These are phyloP conservation scores for Saturnia pavonia DNA, from an alignment of 2,888 invertebrate species.

Conservation along the genomic window DNA sequence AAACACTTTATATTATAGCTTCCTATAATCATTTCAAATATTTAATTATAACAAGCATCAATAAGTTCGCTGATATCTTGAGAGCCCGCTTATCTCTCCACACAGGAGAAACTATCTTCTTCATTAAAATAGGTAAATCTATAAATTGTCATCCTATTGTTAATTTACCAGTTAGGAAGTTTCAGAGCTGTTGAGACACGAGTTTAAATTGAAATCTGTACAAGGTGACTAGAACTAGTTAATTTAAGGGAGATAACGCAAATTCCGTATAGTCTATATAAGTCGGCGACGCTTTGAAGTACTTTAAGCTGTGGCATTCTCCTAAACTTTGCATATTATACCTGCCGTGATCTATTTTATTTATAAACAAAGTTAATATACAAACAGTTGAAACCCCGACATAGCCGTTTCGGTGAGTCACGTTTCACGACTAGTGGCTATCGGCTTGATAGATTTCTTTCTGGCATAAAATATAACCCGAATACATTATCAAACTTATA, in stretches of 20 bases:
- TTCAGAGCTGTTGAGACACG: background rate
- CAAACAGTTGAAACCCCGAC: background rate
- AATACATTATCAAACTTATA: too few species aligned
- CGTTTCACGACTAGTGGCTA: background rate
- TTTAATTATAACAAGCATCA: too few species aligned
- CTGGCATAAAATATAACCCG: too few species aligned
- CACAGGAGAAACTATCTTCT: background rate
- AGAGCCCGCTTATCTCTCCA: too few species aligned
- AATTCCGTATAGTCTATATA: background rate
- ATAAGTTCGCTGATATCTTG: too few species aligned
- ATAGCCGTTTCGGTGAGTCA: background rate
- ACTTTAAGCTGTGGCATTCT: background rate
- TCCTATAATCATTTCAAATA: too few species aligned
- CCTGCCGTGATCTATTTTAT: background rate
- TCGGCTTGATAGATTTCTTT: too few species aligned
- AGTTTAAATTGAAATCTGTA: conserved; percentile 3
- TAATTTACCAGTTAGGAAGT: conserved; percentile 1
- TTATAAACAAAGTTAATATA: background rate
- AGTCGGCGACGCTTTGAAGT: background rate
- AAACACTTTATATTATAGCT: too few species aligned
- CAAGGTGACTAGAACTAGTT: background rate
- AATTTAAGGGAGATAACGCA: background rate
- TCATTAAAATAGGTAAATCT: conserved; percentile 1
- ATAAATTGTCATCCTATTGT: background rate
- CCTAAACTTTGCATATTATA: background rate